Evolutionary conservation across 2,888 invertebrate species (phyloP), one percentile per base, ranked within the genome.

Genomic region (Caenorhabditis imperialis): DNA sequence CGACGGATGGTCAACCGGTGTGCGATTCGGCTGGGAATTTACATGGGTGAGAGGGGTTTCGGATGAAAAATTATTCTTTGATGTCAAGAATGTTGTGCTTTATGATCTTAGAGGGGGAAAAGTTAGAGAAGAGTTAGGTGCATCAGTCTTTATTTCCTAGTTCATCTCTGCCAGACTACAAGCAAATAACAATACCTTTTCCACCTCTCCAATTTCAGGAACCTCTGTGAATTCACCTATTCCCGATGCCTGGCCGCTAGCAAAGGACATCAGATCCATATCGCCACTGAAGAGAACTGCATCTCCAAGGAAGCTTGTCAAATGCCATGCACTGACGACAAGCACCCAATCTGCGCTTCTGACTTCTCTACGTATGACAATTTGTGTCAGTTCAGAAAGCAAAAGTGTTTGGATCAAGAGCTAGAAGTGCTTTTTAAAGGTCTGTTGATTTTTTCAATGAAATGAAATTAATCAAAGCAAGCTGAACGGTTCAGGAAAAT

Each of bases 211-310:
- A n/a, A n/a, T 63, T 73, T 45, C 27, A 77, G 76, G 37, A 81
- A 81, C 42, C 25, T 79, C 0, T 81, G 81, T 42, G 73, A 75
- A 27, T 86, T 86, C 51, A 81, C 85, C 2, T 81, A 79, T 48
- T 84, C 82, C 5, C 79, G 86, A 40, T 86, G 86, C 62, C 25
- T 84, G 30, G 85, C 86, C 8, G 86, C 85, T 3, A 71, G 76
- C 16, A 54, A 62, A 38, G 84, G 84, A 22, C 63, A 76, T 37
- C 71, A 71, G 40, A 55, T 75, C 18, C 70, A 61, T 16, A 75
- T 75, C 27, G 51, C 69, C 3, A 71, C 58, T 1, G 75, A 75
- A 55, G 75, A 75, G n/a, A 75, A 75, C n/a, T 75, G 75, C 38
- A 57, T 75, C 30, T 70, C 75, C 3, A 54, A 63, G 16, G 70